Base-by-base conservation (phyloP, 2,797 vertebrate species). In the Lutjanus argentimaculatus region DNA sequence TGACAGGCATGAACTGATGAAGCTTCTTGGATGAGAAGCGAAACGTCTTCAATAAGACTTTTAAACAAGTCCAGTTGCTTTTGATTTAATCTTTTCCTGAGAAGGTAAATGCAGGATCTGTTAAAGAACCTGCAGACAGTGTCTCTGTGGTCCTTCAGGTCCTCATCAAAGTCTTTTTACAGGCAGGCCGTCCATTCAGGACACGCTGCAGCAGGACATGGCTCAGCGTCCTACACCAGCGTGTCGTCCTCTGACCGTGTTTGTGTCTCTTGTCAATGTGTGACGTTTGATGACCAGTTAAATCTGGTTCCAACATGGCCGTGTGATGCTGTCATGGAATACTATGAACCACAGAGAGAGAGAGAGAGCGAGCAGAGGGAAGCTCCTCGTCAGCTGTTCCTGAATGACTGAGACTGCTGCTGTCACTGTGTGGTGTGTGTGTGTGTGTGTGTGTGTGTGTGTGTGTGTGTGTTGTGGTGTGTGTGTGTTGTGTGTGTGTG, bases 311-410 rank as follows among this genome's bases (percentile, higher is more conserved):
- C 70, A 36, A 48, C 64, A 69, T 53, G 80, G 36, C 40, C 9
- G 10, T 5, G 13, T 4, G 49, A 67, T 49, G 68, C 62, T 36
- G 56, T 62, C 62, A 72, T 30, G 46, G 55, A 51, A 67, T 72
- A 68, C 57, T 40, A 56, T 9, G 49, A 55, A 66, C 48, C 67
- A 43, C 63, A 46, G 42, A 55, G 30, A 36, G 30, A 36, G 30
- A 36, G 30, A 36, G 30, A 36, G 30, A 36, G 30, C 2, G 30
- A 36, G 30, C 42, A 13, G 43, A 68, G 21, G 11, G 81, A 74
- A 75, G 61, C 48, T 51, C n/a, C 61, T 49, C 13, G 40, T 83
- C 81, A 79, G 81, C 82, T 84, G 76, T 43, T 79, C n/a, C 51
- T 74, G 61, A 61, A 70, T 46, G 64, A 77, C 75, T 21, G 75